phyloP scores from a whole-genome alignment of 2,797 vertebrate genomes.

The Argya squamiceps region DNA sequence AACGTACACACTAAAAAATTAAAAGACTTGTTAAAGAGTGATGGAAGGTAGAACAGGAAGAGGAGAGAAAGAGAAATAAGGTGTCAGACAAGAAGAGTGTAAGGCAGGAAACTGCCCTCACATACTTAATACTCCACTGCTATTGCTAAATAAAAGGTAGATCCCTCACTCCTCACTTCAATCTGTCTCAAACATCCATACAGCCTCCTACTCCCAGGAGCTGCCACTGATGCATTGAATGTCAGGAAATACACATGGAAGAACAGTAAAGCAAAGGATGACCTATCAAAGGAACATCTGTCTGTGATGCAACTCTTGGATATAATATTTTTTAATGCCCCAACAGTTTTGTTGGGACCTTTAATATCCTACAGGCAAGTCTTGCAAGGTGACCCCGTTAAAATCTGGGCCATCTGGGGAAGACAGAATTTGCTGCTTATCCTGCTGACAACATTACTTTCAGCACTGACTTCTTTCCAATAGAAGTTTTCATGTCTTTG shows the following conservation, averaged over 20 bases:
- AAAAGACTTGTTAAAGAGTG: neutral
- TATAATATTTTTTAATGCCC: neutral
- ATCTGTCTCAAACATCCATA: neutral
- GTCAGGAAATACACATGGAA: conserved; percentile 9
- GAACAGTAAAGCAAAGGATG: neutral
- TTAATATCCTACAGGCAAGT: conserved; percentile 17
- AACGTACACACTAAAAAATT: neutral
- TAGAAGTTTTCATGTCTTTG: neutral
- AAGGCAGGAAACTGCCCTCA: neutral
- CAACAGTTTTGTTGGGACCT: neutral
- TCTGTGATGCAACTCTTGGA: conserved; percentile 18
- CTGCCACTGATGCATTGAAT: neutral
- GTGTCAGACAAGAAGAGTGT: neutral
- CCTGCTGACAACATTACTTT: conserved; percentile 11
- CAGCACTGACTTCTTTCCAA: neutral
- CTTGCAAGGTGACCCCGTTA: neutral
- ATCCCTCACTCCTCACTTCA: neutral
- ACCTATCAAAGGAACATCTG: conserved; percentile 46
- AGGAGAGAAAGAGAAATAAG: neutral
- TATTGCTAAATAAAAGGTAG: neutral
- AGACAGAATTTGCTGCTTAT: neutral
- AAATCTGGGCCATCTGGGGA: neutral
- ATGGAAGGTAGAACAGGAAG: neutral
- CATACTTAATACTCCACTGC: neutral
- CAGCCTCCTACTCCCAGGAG: neutral